phyloP scores from a whole-genome alignment of 2,888 invertebrate species.

The Standfussiana lucernea region DNA sequence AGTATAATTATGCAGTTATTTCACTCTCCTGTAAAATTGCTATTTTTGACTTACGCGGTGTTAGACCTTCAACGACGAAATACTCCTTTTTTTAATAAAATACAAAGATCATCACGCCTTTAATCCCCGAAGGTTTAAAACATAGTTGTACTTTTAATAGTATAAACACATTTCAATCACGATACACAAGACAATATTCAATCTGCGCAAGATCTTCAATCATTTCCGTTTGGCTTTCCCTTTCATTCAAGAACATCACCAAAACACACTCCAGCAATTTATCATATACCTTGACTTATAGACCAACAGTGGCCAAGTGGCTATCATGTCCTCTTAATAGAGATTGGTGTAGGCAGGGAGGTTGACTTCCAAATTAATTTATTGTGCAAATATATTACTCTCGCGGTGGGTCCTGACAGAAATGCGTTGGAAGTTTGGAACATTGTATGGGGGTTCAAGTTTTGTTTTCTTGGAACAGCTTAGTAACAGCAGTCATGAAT shows the following conservation, averaged over 20 bases:
- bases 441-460: not conserved
- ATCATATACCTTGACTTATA: constrained; percentile 43
- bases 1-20: no score
- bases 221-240: not conserved
- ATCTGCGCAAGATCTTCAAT: not conserved
- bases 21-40: no score
- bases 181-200: no score
- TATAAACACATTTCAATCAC: no score
- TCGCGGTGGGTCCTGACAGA: not conserved
- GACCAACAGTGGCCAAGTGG: constrained; percentile 49
- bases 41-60: no score
- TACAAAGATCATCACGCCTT: not conserved
- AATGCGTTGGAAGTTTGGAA: not conserved
- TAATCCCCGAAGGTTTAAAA: not conserved
- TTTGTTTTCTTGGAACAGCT: not conserved
- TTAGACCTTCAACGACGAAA: no score
- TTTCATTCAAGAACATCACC: constrained; percentile 6
- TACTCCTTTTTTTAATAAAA: not conserved
- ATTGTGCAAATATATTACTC: constrained; percentile 41
- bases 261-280: constrained; percentile 20
- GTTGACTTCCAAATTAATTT: constrained; percentile 50
- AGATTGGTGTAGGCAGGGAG: constrained; percentile 47
- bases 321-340: constrained; percentile 58
- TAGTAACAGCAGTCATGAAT: not conserved
- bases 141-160: not conserved